These are phyloP conservation scores for Tenodera sinensis DNA, from an alignment of 2,888 invertebrate species.

Conservation along the genomic window DNA sequence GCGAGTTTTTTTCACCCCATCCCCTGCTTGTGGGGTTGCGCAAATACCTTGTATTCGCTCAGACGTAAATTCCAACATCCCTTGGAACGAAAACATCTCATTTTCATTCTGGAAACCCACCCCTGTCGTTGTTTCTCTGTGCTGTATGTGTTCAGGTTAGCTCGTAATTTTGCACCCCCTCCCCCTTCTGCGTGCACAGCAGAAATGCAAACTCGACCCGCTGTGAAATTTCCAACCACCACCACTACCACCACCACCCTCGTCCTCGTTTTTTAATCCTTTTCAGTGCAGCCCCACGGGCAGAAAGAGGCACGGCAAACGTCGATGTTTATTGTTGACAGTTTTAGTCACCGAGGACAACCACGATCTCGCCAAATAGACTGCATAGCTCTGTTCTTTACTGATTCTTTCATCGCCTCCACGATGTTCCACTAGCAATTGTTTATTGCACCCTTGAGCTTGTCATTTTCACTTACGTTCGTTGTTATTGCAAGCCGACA, in stretches of 20 bases:
- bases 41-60: conserved; percentile 1
- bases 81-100: background rate
- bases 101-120: background rate
- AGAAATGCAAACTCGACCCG: background rate
- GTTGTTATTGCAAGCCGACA: too few species aligned
- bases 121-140: background rate
- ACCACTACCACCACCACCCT: background rate
- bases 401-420: too few species aligned
- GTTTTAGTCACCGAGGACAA: background rate
- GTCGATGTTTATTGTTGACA: background rate
- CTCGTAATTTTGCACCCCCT: background rate
- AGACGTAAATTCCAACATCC: background rate
- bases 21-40: background rate
- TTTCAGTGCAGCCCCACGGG: background rate
- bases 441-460: too few species aligned
- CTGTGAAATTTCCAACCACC: background rate
- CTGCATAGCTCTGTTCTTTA: background rate
- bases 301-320: background rate
- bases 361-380: background rate
- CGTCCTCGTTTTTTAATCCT: background rate
- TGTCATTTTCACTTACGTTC: too few species aligned
- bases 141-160: background rate
- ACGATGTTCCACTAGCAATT: too few species aligned
- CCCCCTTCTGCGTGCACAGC: background rate
- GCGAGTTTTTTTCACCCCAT: background rate